A percentile compares a stretch with the other conserved stretches of the same genome.
Conservation (phyloP, 2,888 invertebrate genomes). For the Chloroclystis v-ata region DNA sequence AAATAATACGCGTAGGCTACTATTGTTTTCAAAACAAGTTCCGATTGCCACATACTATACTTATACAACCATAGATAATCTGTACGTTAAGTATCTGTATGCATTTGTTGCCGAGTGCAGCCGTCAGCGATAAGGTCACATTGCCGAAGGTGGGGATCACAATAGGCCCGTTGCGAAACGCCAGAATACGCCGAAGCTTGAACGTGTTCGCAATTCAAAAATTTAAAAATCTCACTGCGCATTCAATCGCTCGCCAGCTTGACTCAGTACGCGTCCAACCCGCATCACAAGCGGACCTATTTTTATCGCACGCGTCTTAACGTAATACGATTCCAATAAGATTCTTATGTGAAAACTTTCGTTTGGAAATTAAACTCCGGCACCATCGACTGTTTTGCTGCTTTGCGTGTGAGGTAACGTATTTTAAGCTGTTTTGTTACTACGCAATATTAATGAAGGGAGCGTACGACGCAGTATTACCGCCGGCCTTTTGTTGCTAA, state of each 20-base stretch:
- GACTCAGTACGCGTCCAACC: constrained; percentile 57
- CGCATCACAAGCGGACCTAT: constrained; percentile 47
- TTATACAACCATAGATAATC: too few relatives aligned
- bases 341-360: constrained; percentile 32
- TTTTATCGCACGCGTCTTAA: constrained; percentile 29
- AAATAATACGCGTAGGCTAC: too few relatives aligned
- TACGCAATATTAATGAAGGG: constrained; percentile 56
- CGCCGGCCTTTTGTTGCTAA: constrained; percentile 70
- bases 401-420: constrained; percentile 31
- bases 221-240: constrained; percentile 52
- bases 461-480: constrained; percentile 61
- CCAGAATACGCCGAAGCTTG: constrained; percentile 6
- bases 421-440: constrained; percentile 59
- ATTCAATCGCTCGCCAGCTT: constrained; percentile 37
- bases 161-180: constrained; percentile 49
- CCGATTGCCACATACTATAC: too few relatives aligned
- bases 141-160: constrained; percentile 58
- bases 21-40: too few relatives aligned
- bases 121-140: constrained; percentile 63
- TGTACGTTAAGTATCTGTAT: constrained; percentile 9
- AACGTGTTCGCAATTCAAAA: constrained; percentile 38
- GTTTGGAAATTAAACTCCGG: constrained; percentile 18
- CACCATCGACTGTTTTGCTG: constrained; percentile 22
- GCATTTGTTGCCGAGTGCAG: constrained; percentile 63
- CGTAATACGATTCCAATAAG: constrained; percentile 33